Percentiles rank a stretch among this genome's conserved stretches.
Evolutionary conservation across 2,888 invertebrate species (phyloP).

Genomic region (Temnothorax ravouxi): DNA sequence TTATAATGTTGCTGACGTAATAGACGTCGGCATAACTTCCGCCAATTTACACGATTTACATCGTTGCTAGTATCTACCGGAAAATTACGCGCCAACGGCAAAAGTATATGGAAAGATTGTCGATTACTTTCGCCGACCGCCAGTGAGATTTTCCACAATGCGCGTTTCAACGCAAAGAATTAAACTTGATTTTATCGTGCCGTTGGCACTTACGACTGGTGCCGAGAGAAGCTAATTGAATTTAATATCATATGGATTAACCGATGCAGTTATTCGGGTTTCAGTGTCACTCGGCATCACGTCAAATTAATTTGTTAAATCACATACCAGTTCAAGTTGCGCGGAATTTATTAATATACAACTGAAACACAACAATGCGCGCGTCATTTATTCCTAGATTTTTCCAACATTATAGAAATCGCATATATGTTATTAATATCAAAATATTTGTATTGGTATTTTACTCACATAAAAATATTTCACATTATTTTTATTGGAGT

Average conservation of each 20-base stretch:
- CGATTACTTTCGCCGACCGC: constrained; percentile 1
- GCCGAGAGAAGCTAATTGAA: not conserved
- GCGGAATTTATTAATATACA: not conserved
- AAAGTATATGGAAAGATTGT: constrained; percentile 20
- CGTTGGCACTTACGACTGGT: no score
- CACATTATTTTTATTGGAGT: not conserved
- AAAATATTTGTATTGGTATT: not conserved
- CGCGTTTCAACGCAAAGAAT: constrained; percentile 3
- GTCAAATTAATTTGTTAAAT: constrained; percentile 4
- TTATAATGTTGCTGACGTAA: constrained; percentile 8
- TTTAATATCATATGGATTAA: not conserved
- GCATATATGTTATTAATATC: not conserved
- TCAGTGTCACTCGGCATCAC: not conserved
- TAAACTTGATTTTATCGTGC: constrained; percentile 20
- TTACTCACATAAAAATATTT: not conserved
- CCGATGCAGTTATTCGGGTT: not conserved
- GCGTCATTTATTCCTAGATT: not conserved
- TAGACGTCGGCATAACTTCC: not conserved
- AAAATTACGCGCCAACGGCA: constrained; percentile 15
- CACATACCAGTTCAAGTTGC: not conserved
- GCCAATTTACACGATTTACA: constrained; percentile 1
- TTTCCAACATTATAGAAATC: not conserved
- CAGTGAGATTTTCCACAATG: constrained; percentile 2
- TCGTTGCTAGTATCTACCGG: constrained; percentile 4
- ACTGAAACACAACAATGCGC: not conserved